These are phyloP conservation scores for Indicator indicator DNA, from an alignment of 2,113 vertebrate genomes.

Conservation along the genomic window DNA sequence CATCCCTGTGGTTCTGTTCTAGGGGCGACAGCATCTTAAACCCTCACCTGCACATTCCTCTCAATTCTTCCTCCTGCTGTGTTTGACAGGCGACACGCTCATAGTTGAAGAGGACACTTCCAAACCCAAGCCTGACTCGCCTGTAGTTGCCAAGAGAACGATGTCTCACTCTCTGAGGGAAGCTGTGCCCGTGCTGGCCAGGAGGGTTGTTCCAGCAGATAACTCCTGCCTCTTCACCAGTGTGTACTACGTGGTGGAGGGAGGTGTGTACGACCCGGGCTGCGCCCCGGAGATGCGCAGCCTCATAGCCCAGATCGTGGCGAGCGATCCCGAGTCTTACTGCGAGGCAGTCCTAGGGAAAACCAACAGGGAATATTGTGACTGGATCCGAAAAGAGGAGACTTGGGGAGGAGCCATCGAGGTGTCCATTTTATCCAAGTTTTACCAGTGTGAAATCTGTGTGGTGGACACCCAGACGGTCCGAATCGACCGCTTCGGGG, in stretches of 20 bases:
- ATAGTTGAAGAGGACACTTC: slow-evolving; percentile 94
- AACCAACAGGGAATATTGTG: slow-evolving; percentile 91
- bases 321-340: slow-evolving; percentile 88
- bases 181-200: slow-evolving; percentile 77
- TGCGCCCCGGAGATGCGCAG: slow-evolving; percentile 91
- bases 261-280: slow-evolving; percentile 87
- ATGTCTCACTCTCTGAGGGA: slow-evolving; percentile 70
- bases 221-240: slow-evolving; percentile 99
- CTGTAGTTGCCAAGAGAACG: slow-evolving; percentile 70
- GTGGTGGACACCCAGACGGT: slow-evolving; percentile 98
- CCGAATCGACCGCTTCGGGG: slow-evolving; percentile 94
- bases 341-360: slow-evolving; percentile 93
- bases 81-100: slow-evolving; percentile 89
- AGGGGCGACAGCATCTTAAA: neutral
- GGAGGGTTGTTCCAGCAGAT: slow-evolving; percentile 91
- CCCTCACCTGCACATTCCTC: fast-evolving
- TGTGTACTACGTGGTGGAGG: slow-evolving; percentile 93
- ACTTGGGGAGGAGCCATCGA: slow-evolving; percentile 99
- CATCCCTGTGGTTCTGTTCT: fast-evolving
- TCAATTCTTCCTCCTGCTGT: neutral
- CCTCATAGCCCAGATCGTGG: slow-evolving; percentile 94
- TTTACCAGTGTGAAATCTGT: slow-evolving; percentile 97
- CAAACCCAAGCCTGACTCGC: slow-evolving; percentile 76
- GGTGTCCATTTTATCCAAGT: slow-evolving; percentile 94
- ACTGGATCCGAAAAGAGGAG: slow-evolving; percentile 91